Conservation (phyloP, 1,140 invertebrate genomes). For the Drosophila micromelanica region DNA sequence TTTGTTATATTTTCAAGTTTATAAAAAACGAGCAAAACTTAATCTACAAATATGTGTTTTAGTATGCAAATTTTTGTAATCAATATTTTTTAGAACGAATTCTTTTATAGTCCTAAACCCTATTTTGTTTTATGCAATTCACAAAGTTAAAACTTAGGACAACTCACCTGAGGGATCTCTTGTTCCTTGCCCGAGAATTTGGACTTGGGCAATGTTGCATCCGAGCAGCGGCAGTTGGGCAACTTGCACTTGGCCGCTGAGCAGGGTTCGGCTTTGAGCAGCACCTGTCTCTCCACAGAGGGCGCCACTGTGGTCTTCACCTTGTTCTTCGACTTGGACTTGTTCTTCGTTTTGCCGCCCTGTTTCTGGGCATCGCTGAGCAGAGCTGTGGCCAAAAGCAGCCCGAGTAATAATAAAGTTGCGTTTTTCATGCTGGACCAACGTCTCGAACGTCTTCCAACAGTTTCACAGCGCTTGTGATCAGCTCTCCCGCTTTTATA, state of each 20-base stretch:
- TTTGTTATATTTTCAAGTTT: too few relatives aligned
- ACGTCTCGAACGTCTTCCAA: constrained; percentile 18
- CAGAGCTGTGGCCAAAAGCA: constrained; percentile 38
- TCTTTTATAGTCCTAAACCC: too few relatives aligned
- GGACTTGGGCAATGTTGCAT: constrained; percentile 65
- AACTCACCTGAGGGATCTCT: constrained; percentile 83
- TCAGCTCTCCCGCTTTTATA: constrained; percentile 50
- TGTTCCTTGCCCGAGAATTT: constrained; percentile 69
- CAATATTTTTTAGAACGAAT: too few relatives aligned
- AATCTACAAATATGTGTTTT: too few relatives aligned
- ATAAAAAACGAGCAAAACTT: too few relatives aligned
- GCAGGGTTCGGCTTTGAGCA: constrained; percentile 59
- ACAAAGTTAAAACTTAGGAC: background rate
- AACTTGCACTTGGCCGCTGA: constrained; percentile 76
- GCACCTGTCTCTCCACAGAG: constrained; percentile 9
- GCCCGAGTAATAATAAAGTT: constrained; percentile 49
- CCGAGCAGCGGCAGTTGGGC: constrained; percentile 85
- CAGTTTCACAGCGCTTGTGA: constrained; percentile 1
- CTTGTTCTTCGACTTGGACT: constrained; percentile 59
- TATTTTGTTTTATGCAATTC: too few relatives aligned
- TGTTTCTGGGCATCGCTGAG: constrained; percentile 28
- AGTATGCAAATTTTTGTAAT: too few relatives aligned
- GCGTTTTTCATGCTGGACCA: constrained; percentile 55
- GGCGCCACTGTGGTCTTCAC: constrained; percentile 9
- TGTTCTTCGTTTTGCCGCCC: constrained; percentile 19